phyloP scores from a whole-genome alignment of 2,888 invertebrate species.

The Drosophila helvetica region DNA sequence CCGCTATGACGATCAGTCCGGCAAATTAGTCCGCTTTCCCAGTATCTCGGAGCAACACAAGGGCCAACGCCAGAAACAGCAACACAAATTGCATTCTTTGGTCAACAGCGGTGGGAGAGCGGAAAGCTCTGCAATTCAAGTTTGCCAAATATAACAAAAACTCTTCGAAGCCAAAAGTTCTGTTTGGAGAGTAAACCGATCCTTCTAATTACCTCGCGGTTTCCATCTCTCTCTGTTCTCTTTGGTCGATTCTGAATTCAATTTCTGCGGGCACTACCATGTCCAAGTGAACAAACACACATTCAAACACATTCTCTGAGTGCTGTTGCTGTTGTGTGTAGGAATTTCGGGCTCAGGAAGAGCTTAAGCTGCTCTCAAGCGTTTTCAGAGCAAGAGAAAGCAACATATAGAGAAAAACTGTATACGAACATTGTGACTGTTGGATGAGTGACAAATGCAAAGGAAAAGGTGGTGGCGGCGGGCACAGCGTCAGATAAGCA shows the following conservation, averaged over 20 bases:
- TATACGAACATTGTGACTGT: background rate
- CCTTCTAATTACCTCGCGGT: background rate
- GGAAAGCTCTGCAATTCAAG: background rate
- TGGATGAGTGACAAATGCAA: background rate
- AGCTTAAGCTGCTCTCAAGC: background rate
- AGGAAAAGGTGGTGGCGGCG: background rate
- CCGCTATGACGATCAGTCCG: background rate
- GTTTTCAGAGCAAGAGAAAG: background rate
- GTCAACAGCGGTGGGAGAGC: background rate
- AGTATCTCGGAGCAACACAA: background rate
- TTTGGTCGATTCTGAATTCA: background rate
- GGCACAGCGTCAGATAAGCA: background rate
- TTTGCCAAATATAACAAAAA: background rate
- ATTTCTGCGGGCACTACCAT: background rate
- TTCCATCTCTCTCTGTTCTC: background rate
- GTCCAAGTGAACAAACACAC: background rate
- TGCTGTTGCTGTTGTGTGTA: background rate
- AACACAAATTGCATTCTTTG: background rate
- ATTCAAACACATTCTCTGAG: background rate
- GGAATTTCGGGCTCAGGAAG: background rate
- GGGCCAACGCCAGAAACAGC: background rate
- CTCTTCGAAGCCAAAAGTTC: background rate
- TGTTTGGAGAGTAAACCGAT: background rate
- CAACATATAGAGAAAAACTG: background rate
- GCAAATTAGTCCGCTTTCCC: background rate